Conservation (phyloP, 35 echinoderm and acorn worm species). For the Heliocidaris tuberculata region DNA sequence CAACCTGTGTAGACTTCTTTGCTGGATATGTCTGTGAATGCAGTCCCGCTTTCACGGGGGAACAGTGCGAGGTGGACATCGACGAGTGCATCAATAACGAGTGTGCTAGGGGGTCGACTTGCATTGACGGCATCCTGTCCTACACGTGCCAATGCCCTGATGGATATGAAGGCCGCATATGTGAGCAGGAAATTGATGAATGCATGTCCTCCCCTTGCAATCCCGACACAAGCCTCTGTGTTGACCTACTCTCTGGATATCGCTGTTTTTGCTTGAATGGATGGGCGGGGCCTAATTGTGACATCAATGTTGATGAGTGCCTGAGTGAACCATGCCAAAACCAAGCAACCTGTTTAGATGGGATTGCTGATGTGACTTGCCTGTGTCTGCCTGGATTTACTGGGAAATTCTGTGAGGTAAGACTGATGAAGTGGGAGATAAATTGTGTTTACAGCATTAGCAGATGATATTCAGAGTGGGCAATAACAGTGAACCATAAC, state of each 20-base stretch:
- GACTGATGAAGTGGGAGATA: background rate
- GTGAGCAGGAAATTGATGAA: conserved; percentile 68
- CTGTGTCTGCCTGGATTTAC: conserved; percentile 50
- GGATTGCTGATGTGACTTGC: conserved; percentile 58
- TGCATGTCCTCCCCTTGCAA: conserved; percentile 51
- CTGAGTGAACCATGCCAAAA: conserved; percentile 64
- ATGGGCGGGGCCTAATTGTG: conserved; percentile 54
- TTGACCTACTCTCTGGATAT: conserved; percentile 39
- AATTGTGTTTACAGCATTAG: too few relatives aligned
- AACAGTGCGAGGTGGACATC: conserved; percentile 55
- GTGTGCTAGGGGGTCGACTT: conserved; percentile 54
- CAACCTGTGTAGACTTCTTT: conserved; percentile 59
- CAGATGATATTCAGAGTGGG: too few relatives aligned
- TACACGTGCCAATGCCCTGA: conserved; percentile 64
- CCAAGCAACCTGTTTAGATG: conserved; percentile 62
- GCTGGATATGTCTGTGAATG: conserved; percentile 42
- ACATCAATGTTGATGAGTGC: conserved; percentile 69
- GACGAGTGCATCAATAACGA: conserved; percentile 67
- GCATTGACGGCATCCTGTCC: conserved; percentile 52
- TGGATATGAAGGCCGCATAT: conserved; percentile 56
- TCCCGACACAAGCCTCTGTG: conserved; percentile 50
- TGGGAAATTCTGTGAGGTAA: conserved; percentile 60
- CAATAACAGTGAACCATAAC: too few relatives aligned
- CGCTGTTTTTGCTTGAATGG: conserved; percentile 67
- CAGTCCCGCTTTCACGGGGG: conserved; percentile 52